A percentile compares a stretch with the other conserved stretches of the same genome.
Evolutionary conservation across 2,797 vertebrate genomes (phyloP).

Genomic region (Onychomys arenicola): DNA sequence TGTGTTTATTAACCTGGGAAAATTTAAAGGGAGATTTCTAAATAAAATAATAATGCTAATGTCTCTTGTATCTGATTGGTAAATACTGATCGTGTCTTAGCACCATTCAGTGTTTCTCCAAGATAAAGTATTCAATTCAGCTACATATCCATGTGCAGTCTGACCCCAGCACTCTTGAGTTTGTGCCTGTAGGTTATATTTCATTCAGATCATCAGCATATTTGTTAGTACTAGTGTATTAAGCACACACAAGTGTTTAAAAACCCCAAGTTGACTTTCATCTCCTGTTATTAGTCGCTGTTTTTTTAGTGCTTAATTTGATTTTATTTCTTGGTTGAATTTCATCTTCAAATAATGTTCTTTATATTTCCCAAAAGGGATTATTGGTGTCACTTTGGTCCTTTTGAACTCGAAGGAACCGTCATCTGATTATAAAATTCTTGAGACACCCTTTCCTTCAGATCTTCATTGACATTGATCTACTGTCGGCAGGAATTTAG

Average conservation of each 20-base stretch:
- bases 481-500: neutral
- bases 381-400: conserved; percentile 13
- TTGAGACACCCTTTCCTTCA: neutral
- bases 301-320: neutral
- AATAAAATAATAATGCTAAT: neutral
- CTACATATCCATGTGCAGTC: neutral
- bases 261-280: neutral
- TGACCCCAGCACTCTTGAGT: neutral
- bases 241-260: neutral
- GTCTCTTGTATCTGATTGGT: neutral
- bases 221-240: neutral
- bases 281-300: neutral
- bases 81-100: neutral
- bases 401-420: conserved; percentile 54
- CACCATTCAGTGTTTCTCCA: neutral
- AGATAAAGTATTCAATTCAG: neutral
- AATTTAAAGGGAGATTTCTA: neutral
- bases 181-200: neutral
- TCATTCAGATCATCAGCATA: neutral
- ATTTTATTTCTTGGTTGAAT: conserved; percentile 39
- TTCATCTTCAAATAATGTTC: conserved; percentile 34
- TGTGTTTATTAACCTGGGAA: neutral
- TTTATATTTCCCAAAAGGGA: conserved; percentile 32
- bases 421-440: conserved; percentile 37
- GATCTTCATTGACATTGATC: conserved; percentile 14